phyloP scores from a whole-genome alignment of 2,113 vertebrate species.

The Elephantulus edwardii region DNA sequence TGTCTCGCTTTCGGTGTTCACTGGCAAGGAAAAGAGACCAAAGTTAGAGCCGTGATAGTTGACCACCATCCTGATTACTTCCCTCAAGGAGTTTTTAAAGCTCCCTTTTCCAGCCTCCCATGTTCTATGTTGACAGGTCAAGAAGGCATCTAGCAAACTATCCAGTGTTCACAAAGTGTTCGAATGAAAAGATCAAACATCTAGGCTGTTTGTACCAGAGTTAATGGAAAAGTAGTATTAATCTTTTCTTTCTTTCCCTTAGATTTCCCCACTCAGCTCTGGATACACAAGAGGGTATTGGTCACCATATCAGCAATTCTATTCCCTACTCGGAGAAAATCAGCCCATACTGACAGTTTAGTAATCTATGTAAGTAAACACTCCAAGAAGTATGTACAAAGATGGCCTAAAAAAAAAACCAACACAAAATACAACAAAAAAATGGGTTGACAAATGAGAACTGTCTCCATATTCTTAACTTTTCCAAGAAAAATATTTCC shows the following conservation, averaged over 20 bases:
- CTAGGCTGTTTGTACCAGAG: not conserved
- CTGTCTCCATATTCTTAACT: not conserved
- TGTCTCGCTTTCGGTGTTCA: conserved; percentile 96
- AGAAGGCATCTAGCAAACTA: not conserved
- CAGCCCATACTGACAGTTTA: not conserved
- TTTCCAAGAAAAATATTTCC: not conserved
- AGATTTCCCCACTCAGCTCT: not conserved
- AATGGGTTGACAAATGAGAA: no score
- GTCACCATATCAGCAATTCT: not conserved
- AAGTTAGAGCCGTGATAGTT: not conserved
- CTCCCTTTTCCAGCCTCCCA: not conserved
- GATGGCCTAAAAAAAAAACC: not conserved
- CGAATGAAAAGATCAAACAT: not conserved
- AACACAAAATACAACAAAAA: not conserved
- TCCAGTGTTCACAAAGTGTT: not conserved
- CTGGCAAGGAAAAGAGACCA: conserved; percentile 78
- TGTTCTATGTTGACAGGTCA: not conserved
- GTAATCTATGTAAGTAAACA: not conserved
- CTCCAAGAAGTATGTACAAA: not conserved
- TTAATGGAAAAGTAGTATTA: not conserved
- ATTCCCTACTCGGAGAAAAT: not conserved
- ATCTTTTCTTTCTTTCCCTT: not conserved
- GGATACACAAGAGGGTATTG: not conserved
- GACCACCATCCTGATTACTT: fast-evolving
- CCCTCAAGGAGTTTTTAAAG: not conserved